These are phyloP conservation scores for Cardinalis cardinalis DNA, from an alignment of 2,113 vertebrate genomes.

Conservation along the genomic window DNA sequence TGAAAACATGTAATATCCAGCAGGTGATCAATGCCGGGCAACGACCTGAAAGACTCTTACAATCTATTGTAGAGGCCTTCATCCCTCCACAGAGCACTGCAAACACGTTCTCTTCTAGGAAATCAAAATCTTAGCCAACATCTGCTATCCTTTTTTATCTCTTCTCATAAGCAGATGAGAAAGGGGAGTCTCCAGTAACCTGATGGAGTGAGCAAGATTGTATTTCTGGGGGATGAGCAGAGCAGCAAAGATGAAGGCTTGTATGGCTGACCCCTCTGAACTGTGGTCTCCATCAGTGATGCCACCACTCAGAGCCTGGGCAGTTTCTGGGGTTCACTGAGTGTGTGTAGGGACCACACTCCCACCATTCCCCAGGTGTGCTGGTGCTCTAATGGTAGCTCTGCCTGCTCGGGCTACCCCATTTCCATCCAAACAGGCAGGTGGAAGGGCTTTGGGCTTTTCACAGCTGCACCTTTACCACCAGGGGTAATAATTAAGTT, in stretches of 20 bases:
- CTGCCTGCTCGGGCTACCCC: not conserved
- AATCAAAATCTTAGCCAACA: not conserved
- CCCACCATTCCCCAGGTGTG: not conserved
- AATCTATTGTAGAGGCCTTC: not conserved
- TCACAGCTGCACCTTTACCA: not conserved
- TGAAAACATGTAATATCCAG: not conserved
- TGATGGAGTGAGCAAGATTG: not conserved
- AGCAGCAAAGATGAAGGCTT: fast-evolving
- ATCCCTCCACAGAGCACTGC: not conserved
- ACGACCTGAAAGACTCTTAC: not conserved
- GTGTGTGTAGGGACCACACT: fast-evolving
- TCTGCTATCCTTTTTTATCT: not conserved
- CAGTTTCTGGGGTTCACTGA: not conserved
- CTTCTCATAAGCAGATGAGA: not conserved
- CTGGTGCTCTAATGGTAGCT: not conserved
- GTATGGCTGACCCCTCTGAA: not conserved
- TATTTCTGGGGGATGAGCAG: not conserved
- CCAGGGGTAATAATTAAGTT: not conserved
- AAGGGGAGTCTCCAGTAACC: not conserved
- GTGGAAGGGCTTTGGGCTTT: not conserved
- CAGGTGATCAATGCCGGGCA: not conserved
- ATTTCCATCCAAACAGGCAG: not conserved
- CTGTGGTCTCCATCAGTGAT: not conserved
- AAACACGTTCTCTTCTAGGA: not conserved
- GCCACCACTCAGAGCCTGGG: not conserved